These are phyloP conservation scores for Megaptera novaeangliae DNA, from an alignment of 2,113 vertebrate species.

Conservation along the genomic window DNA sequence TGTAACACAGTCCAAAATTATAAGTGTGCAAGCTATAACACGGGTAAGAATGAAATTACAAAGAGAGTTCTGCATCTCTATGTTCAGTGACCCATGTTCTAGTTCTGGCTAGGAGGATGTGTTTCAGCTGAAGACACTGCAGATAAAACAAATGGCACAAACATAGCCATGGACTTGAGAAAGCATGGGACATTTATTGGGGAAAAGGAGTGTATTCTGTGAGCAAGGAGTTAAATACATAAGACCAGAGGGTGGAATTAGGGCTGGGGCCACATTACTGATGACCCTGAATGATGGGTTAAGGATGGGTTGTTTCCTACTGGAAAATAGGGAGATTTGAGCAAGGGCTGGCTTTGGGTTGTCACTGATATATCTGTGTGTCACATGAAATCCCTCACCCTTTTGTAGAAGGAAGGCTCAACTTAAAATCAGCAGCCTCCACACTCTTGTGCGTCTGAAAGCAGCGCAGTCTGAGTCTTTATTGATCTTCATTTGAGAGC, in stretches of 20 bases:
- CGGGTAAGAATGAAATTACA: not conserved
- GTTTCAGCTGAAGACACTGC: not conserved
- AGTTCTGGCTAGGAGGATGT: not conserved
- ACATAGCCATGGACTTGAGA: not conserved
- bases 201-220: not conserved
- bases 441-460: not conserved
- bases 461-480: not conserved
- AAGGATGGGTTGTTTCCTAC: not conserved
- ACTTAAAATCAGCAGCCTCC: not conserved
- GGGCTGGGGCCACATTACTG: not conserved
- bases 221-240: not conserved
- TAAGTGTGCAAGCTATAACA: not conserved
- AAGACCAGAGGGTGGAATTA: not conserved
- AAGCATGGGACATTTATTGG: not conserved
- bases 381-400: not conserved
- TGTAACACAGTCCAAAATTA: not conserved
- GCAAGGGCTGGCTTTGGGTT: not conserved
- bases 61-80: not conserved
- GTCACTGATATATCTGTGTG: too few species aligned
- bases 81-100: not conserved
- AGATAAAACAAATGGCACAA: not conserved
- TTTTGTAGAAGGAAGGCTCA: not conserved
- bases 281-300: not conserved
- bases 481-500: not conserved
- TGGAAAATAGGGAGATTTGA: not conserved